Base-by-base conservation (phyloP, 2,113 vertebrate species). In the Paedocypris sp. region DNA sequence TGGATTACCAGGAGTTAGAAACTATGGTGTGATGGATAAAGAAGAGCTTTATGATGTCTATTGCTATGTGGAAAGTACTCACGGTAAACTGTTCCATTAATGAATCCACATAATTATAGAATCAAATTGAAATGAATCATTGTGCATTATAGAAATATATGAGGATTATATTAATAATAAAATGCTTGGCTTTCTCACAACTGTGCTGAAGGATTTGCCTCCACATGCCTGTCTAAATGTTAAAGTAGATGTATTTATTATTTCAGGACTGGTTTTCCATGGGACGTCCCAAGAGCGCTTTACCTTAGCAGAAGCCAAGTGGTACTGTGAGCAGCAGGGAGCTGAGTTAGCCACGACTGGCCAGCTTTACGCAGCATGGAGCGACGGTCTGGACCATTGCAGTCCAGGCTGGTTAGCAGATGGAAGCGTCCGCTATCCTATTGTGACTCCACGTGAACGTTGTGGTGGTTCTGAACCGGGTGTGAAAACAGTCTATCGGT, bases 401-500 rank as follows among this genome's bases (percentile, higher is more conserved):
- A 92, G 82, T 72, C 91, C 92, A 0, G 94, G 94, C 10, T 98
- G 94, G 93, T 77, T 98, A 68, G 89, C 89, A 0, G 94, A 97
- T 0, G 89, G 91, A 59, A 97, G 94, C 0, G 90, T 95, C 64
- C 88, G 93, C 5, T 96, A 93, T 70, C 93, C 94, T 58, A 93
- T 96, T 6, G 77, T 91, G 66, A 88, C 76, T 2, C 89, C 92
- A 0, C 79, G 90, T 25, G 92, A 90, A 62, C 88, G 87, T 35
- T 98, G 95, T 26, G 91, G 91, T 0, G 92, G 91, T 0, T 83
- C 86, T 0, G 78, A 88, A 53, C 87, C 94, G 0, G 92, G 92
- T 0, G 93, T 94, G 75, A 85, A 91, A 71, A 97, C 91, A 1
- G 74, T 98, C 45, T 98, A 94, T 75, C 82, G 80, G 8, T 90